Percentiles rank a stretch among this genome's conserved stretches.
These are phyloP conservation scores for Actinopyga echinites DNA, from an alignment of 53 echinoderm and acorn worm species.

Conservation along the genomic window DNA sequence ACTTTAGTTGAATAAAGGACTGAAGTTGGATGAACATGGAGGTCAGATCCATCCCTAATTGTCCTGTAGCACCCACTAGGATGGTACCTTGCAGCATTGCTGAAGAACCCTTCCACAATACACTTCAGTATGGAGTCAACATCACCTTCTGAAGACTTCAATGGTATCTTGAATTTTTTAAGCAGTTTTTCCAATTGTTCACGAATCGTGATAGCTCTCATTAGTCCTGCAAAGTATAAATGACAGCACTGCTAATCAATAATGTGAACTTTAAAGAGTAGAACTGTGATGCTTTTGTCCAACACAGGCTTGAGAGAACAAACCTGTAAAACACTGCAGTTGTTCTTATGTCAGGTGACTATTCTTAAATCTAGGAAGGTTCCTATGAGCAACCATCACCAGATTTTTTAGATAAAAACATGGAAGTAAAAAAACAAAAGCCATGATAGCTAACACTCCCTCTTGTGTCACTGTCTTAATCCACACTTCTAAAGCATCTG, in stretches of 20 bases:
- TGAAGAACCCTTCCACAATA: slow-evolving; percentile 90
- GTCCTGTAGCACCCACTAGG: slow-evolving; percentile 86
- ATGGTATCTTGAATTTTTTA: slow-evolving; percentile 92
- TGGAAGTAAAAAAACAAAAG: too few species aligned
- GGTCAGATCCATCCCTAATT: slow-evolving; percentile 66
- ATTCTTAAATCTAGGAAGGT: too few species aligned
- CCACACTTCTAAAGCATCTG: too few species aligned
- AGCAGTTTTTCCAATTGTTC: slow-evolving; percentile 84
- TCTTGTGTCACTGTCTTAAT: too few species aligned
- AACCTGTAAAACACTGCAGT: too few species aligned
- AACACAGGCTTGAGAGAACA: too few species aligned
- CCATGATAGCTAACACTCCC: too few species aligned
- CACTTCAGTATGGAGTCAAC: slow-evolving; percentile 80
- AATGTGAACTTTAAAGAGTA: too few species aligned
- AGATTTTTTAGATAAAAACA: too few species aligned
- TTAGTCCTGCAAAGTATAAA: slow-evolving; percentile 57
- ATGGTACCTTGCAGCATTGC: slow-evolving; percentile 86
- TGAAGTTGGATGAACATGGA: slow-evolving; percentile 91
- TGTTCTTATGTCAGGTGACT: too few species aligned
- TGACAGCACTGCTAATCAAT: neutral
- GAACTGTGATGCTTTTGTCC: too few species aligned
- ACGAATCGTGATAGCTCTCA: slow-evolving; percentile 72
- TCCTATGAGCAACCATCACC: too few species aligned
- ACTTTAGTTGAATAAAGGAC: slow-evolving; percentile 81
- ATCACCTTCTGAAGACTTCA: slow-evolving; percentile 94